Evolutionary conservation across 2,888 invertebrate genomes (phyloP).

Genomic region (Drosophila maculinotata): DNA sequence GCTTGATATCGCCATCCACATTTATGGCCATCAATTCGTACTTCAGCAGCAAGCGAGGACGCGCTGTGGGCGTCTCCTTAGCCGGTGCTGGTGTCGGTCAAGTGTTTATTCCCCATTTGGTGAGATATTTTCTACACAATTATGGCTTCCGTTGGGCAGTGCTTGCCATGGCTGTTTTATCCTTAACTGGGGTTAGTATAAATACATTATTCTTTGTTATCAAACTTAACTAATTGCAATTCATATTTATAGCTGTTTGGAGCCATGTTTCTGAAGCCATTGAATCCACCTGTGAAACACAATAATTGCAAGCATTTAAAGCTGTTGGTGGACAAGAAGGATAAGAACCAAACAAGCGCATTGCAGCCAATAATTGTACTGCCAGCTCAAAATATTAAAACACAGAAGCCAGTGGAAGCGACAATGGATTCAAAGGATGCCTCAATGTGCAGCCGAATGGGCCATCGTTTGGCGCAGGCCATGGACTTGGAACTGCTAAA

Average conservation of each 20-base stretch:
- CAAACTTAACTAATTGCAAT: background rate
- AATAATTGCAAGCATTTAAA: conserved; percentile 79
- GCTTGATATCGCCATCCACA: conserved; percentile 89
- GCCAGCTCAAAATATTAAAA: conserved; percentile 11
- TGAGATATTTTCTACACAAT: conserved; percentile 88
- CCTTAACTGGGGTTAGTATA: conserved; percentile 88
- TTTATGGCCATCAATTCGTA: conserved; percentile 91
- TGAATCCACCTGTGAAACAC: conserved; percentile 84
- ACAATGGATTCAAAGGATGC: conserved; percentile 18
- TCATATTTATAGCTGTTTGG: conserved; percentile 86
- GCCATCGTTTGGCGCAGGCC: conserved; percentile 84
- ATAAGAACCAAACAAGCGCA: conserved; percentile 49
- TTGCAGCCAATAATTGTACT: conserved; percentile 49
- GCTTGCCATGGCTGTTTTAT: conserved; percentile 87
- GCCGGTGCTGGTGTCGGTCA: conserved; percentile 92
- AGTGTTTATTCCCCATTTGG: conserved; percentile 90
- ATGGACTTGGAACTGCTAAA: conserved; percentile 88
- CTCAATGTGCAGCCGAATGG: conserved; percentile 69
- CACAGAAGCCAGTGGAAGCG: background rate
- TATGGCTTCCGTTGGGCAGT: conserved; percentile 89
- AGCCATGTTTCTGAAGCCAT: conserved; percentile 87
- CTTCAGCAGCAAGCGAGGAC: conserved; percentile 88
- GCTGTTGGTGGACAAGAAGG: conserved; percentile 65
- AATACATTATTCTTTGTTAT: background rate
- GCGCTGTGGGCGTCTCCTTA: conserved; percentile 91